Conservation (phyloP, 2,888 invertebrate genomes). For the Cantharis flavilabris region DNA sequence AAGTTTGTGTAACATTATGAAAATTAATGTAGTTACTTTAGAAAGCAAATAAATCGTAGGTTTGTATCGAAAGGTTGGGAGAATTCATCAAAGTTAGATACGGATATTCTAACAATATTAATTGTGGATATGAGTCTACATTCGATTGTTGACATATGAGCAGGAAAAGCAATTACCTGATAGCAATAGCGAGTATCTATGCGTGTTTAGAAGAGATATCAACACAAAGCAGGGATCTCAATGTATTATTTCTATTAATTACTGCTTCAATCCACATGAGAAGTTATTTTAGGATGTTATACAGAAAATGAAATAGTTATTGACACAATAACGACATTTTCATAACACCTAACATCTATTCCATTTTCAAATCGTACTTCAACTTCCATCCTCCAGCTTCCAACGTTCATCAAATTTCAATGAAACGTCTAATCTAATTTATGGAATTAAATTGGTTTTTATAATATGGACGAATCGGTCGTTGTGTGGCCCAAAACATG, state of each 20-base stretch:
- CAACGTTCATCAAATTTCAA: neutral
- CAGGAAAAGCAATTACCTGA: conserved; percentile 38
- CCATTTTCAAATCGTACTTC: neutral
- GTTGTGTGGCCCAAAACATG: neutral
- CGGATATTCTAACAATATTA: conserved; percentile 37
- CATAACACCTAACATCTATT: neutral
- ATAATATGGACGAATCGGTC: neutral
- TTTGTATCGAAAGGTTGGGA: conserved; percentile 26
- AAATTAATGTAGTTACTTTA: neutral
- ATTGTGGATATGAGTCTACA: conserved; percentile 37
- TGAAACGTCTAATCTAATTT: neutral
- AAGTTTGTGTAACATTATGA: neutral
- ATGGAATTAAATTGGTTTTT: neutral
- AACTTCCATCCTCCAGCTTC: neutral
- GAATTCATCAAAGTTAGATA: conserved; percentile 26
- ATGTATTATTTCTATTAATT: conserved; percentile 33
- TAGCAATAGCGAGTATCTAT: conserved; percentile 36
- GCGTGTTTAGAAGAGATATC: conserved; percentile 38
- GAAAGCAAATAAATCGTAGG: conserved; percentile 2
- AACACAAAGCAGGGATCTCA: conserved; percentile 33
- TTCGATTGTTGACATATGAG: conserved; percentile 39
- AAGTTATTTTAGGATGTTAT: conserved; percentile 29
- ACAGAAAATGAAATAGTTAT: conserved; percentile 21
- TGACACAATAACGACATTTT: conserved; percentile 16
- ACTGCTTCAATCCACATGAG: conserved; percentile 32